Base-by-base conservation (phyloP, 2,888 invertebrate genomes). In the Macaria liturata region DNA sequence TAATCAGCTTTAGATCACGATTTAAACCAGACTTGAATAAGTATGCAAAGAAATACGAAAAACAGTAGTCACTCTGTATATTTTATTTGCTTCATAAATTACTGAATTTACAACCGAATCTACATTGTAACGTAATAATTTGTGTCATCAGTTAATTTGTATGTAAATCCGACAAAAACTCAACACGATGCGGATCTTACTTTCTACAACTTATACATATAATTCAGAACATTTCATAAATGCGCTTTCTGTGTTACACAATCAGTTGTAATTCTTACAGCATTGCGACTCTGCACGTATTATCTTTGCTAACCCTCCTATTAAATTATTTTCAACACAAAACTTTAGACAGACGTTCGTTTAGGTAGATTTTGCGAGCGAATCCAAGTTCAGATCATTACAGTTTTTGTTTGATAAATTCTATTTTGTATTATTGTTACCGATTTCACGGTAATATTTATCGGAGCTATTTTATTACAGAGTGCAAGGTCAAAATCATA, bases 241-340 rank as follows among this genome's bases (percentile, higher is more conserved):
- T 78, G 71, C 74, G 65, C 76, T 82, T 83, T 83, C 76, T 61
- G 67, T 62, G 50, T 83, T 81, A 74, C 71, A 71, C 71, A 75
- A 80, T 66, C 34, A 37, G 34, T 2, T 37, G 54, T 47, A 42
- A 59, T 51, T 45, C 47, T 43, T 51, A 44, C 37, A 47, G 32
- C 32, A 49, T 71, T 73, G 64, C 74, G 62, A 70, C 68, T 72
- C 58, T 54, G 59, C 62, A 71, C 74, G 71, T 72, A 74, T 72
- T 70, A 71, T 66, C 65, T 64, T 47, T 45, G 59, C 64, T 60
- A 70, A 71, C 65, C 66, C 69, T 71, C 71, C 79, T 80, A 76
- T 68, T 49, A 70, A 37, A 7, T 6, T 37, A 37, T 76, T 77
- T 79, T 77, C 78, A 75, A 54, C 57, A 52, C 48, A 51, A 43